These are phyloP conservation scores for Chiloscyllium plagiosum DNA, from an alignment of 2,113 vertebrate species.

Conservation along the genomic window DNA sequence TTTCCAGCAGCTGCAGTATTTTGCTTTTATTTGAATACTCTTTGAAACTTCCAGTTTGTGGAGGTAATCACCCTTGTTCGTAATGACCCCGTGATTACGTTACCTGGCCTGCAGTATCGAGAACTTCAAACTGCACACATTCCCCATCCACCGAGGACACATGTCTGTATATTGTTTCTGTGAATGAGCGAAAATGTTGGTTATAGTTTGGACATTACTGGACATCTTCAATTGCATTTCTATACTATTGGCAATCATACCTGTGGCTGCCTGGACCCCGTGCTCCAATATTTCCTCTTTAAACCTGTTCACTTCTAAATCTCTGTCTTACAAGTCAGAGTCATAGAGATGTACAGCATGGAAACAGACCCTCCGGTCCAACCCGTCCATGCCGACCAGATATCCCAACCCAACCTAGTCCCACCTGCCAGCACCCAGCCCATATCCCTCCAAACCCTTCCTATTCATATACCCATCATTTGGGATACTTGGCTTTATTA, in stretches of 20 bases:
- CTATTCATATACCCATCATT: too few species aligned
- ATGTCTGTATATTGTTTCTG: slow-evolving; percentile 71
- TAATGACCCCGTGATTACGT: neutral
- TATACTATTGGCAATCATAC: neutral
- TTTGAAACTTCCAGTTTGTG: neutral
- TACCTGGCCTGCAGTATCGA: slow-evolving; percentile 68
- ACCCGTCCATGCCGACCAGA: too few species aligned
- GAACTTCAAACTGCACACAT: slow-evolving; percentile 64
- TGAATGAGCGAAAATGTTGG: neutral
- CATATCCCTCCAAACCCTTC: too few species aligned
- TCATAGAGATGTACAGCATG: too few species aligned
- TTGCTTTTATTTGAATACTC: neutral
- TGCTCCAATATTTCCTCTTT: neutral
- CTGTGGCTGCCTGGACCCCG: neutral
- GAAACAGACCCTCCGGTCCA: too few species aligned
- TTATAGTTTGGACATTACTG: neutral
- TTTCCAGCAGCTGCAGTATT: too few species aligned
- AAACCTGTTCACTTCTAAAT: neutral
- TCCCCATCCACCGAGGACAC: slow-evolving; percentile 57
- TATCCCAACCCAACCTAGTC: too few species aligned
- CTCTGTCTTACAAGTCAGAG: neutral
- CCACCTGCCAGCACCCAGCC: too few species aligned
- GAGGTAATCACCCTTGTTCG: neutral
- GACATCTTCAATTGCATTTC: neutral
- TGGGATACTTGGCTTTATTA: too few species aligned